Conservation (phyloP, 2,888 invertebrate species). For the Nemotelus nigrinus region DNA sequence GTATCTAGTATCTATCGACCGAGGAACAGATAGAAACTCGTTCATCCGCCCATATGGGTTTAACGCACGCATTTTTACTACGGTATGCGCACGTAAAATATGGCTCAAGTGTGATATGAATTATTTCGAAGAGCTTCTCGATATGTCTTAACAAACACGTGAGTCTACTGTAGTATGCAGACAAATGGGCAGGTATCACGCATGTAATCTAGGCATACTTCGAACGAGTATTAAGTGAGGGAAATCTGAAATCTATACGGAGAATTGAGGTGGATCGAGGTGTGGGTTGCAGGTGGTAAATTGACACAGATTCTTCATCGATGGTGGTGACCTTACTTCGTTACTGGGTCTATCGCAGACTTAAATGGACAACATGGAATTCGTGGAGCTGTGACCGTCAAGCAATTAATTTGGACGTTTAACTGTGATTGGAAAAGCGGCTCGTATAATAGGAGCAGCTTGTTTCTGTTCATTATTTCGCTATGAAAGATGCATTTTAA, state of each 20-base stretch:
- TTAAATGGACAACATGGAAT: neutral
- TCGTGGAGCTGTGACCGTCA: neutral
- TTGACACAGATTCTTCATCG: slow-evolving; percentile 6
- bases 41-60: neutral
- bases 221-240: slow-evolving; percentile 6
- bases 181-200: neutral
- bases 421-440: slow-evolving; percentile 18
- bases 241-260: slow-evolving; percentile 21
- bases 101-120: slow-evolving; percentile 36
- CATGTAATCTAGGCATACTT: neutral
- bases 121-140: slow-evolving; percentile 7
- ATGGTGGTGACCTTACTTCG: no score
- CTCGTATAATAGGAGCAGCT: no score
- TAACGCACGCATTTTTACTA: neutral
- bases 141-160: no score
- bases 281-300: slow-evolving; percentile 20
- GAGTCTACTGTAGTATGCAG: neutral
- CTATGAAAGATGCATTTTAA: no score
- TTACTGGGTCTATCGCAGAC: slow-evolving; percentile 1
- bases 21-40: no score
- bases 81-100: slow-evolving; percentile 33
- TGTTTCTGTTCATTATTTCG: no score
- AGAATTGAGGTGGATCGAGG: neutral
- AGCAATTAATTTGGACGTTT: neutral
- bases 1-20: no score